Conservation (phyloP, 2,113 vertebrate species). For the Phaetusa simplex region DNA sequence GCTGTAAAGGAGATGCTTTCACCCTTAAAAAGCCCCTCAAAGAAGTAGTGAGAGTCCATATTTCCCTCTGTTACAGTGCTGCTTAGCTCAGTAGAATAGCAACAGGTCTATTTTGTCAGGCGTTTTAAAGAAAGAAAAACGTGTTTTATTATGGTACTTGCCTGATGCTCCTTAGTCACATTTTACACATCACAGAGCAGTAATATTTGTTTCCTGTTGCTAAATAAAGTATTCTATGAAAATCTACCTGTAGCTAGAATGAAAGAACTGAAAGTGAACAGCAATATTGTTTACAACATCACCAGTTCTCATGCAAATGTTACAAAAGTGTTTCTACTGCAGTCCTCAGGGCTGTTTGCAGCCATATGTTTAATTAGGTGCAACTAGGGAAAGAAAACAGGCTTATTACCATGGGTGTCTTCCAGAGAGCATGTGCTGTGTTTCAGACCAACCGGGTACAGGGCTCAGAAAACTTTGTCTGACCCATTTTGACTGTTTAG, state of each 20-base stretch:
- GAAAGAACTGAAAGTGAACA: background rate
- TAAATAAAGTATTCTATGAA: background rate
- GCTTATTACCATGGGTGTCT: background rate
- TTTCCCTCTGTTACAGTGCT: background rate
- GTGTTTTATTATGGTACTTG: background rate
- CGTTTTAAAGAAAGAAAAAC: background rate
- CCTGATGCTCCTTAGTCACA: background rate
- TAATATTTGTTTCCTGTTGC: background rate
- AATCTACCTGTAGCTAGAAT: background rate
- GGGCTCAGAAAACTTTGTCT: background rate
- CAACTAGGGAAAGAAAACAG: background rate
- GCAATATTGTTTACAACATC: background rate
- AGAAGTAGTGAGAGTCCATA: fast-evolving
- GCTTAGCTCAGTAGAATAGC: background rate
- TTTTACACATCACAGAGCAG: background rate
- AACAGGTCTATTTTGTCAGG: background rate
- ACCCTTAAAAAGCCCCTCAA: background rate
- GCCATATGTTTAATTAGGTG: background rate
- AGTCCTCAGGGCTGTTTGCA: background rate
- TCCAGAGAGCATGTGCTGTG: background rate
- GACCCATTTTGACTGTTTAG: background rate
- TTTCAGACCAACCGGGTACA: background rate
- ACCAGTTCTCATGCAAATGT: background rate
- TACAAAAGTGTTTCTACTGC: background rate
- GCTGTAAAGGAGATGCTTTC: background rate